phyloP scores from a whole-genome alignment of 2,797 vertebrate genomes.

The Parauchenoglanis ngamensis region DNA sequence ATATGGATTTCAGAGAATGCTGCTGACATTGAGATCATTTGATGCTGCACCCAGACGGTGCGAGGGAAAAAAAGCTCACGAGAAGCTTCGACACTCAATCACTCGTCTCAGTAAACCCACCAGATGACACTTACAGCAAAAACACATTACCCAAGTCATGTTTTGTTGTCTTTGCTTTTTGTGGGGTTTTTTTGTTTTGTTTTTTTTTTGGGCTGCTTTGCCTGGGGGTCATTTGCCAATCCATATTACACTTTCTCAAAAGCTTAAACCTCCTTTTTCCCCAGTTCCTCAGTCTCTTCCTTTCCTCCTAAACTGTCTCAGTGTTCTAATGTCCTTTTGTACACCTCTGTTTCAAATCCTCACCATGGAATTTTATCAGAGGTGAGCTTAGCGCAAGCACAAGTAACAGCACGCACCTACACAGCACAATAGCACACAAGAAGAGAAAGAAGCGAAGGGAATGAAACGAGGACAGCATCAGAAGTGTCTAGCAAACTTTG shows the following conservation, averaged over 20 bases:
- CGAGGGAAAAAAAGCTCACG: neutral
- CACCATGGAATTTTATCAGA: constrained; percentile 74
- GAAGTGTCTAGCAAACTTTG: constrained; percentile 73
- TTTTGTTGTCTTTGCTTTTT: constrained; percentile 72
- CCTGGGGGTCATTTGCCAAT: constrained; percentile 80
- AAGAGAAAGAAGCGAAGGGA: constrained; percentile 59
- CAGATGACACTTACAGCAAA: constrained; percentile 79
- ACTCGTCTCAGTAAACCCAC: constrained; percentile 67
- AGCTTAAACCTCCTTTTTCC: constrained; percentile 7
- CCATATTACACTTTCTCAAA: constrained; percentile 56
- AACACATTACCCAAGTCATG: constrained; percentile 76
- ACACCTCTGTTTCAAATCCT: constrained; percentile 73
- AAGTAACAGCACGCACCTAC: constrained; percentile 70
- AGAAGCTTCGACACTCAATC: constrained; percentile 73
- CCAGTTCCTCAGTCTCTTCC: constrained; percentile 22
- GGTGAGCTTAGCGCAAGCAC: constrained; percentile 68
- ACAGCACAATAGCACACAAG: constrained; percentile 75
- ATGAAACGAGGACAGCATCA: constrained; percentile 67
- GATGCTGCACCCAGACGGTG: constrained; percentile 39
- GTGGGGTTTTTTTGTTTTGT: too few species aligned
- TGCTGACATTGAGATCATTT: constrained; percentile 23
- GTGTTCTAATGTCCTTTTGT: constrained; percentile 67
- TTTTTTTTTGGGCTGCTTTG: constrained; percentile 73
- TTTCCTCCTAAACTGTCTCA: constrained; percentile 53
- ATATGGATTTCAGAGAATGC: constrained; percentile 21